These are phyloP conservation scores for Hirtodrosophila confusa DNA, from an alignment of 2,888 invertebrate species.

Conservation along the genomic window DNA sequence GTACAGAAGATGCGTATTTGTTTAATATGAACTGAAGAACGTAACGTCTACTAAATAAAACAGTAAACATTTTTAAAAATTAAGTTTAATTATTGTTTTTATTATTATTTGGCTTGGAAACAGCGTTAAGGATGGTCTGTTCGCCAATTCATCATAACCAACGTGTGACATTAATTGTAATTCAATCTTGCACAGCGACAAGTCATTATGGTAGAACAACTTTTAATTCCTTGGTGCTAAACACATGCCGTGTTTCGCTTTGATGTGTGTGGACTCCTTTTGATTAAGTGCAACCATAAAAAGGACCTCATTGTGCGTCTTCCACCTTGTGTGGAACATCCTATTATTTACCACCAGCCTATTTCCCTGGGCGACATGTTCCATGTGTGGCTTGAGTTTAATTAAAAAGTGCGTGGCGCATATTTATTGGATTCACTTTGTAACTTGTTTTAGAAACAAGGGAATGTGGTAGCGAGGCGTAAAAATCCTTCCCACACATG, in stretches of 20 bases:
- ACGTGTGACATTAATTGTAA: conserved; percentile 15
- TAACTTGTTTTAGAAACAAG: conserved; percentile 44
- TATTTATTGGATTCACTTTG: conserved; percentile 66
- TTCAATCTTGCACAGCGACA: conserved; percentile 9
- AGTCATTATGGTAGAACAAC: conserved; percentile 21
- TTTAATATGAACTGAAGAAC: conserved; percentile 60
- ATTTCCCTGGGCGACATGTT: conserved; percentile 16
- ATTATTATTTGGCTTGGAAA: background rate
- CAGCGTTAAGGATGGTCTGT: too few relatives aligned
- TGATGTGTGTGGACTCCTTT: conserved; percentile 29
- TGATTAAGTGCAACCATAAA: conserved; percentile 53
- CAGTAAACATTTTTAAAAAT: conserved; percentile 75
- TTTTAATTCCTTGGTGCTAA: conserved; percentile 18
- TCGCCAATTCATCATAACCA: too few relatives aligned
- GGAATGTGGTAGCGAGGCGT: conserved; percentile 54
- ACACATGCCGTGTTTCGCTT: conserved; percentile 17
- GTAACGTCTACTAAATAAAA: conserved; percentile 71
- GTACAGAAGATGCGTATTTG: conserved; percentile 72
- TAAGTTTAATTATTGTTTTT: conserved; percentile 34
- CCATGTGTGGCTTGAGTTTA: conserved; percentile 40
- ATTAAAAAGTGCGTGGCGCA: conserved; percentile 59
- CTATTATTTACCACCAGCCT: conserved; percentile 3
- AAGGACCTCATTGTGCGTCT: background rate
- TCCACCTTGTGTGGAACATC: conserved; percentile 1
- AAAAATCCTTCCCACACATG: conserved; percentile 50